A percentile compares a stretch with the other conserved stretches of the same genome.
phyloP scores from a whole-genome alignment of 2,888 invertebrate species.

The Protonemura montana region DNA sequence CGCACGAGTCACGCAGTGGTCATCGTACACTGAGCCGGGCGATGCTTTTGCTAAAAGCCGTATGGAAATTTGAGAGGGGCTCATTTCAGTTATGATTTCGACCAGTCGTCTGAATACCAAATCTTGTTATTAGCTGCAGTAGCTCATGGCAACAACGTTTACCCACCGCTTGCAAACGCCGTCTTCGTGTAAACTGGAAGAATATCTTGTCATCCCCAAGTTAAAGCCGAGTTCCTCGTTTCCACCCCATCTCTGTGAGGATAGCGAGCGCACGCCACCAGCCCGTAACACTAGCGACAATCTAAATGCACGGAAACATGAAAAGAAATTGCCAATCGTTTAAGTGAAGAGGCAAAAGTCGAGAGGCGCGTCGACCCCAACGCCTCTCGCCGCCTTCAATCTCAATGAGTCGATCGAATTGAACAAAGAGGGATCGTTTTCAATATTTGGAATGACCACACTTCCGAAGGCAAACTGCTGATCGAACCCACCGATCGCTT shows the following conservation, averaged over 20 bases:
- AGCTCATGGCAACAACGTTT: slow-evolving; percentile 1
- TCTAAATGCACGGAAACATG: slow-evolving; percentile 26
- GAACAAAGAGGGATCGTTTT: slow-evolving; percentile 43
- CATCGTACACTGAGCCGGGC: no score
- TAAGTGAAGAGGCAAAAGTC: slow-evolving; percentile 22
- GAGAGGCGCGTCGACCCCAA: not conserved
- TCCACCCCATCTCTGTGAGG: not conserved
- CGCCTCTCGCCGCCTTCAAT: slow-evolving; percentile 24
- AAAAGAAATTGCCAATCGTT: slow-evolving; percentile 33
- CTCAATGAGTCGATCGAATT: slow-evolving; percentile 32
- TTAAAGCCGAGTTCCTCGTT: not conserved
- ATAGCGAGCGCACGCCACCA: not conserved
- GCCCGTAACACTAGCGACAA: not conserved
- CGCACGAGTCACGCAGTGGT: not conserved
- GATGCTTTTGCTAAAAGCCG: not conserved
- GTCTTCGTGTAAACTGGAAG: not conserved
- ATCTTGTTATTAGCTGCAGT: not conserved
- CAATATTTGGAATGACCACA: slow-evolving; percentile 49
- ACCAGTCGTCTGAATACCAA: not conserved
- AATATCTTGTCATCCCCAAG: not conserved
- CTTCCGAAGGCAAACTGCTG: slow-evolving; percentile 41
- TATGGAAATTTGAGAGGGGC: not conserved
- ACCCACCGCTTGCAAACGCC: slow-evolving; percentile 24
- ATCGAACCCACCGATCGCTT: slow-evolving; percentile 10
- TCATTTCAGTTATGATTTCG: not conserved